phyloP scores from a whole-genome alignment of 2,113 vertebrate genomes.

The Scalopus aquaticus region DNA sequence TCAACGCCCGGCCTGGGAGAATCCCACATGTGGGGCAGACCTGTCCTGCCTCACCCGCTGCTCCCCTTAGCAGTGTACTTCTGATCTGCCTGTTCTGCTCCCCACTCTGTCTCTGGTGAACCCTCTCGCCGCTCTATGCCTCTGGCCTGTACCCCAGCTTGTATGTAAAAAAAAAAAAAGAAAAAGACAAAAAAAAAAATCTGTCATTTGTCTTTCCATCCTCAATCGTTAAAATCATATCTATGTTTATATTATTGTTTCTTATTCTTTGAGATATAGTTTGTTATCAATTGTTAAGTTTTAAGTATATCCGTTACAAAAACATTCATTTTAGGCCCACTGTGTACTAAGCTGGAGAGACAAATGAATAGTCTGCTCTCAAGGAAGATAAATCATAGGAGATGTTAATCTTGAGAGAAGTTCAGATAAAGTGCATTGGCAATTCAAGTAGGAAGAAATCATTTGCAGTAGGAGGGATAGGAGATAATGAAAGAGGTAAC shows the following conservation, averaged over 20 bases:
- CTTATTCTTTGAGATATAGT: background rate
- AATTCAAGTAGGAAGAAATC: slow-evolving; percentile 22
- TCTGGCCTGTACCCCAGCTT: too few species aligned
- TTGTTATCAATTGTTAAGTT: background rate
- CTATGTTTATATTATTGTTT: background rate
- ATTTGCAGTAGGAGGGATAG: background rate
- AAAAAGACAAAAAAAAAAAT: too few species aligned
- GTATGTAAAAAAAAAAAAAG: too few species aligned
- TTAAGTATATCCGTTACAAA: background rate
- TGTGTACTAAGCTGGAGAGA: background rate
- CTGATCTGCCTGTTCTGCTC: too few species aligned
- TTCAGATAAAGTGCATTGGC: slow-evolving; percentile 8
- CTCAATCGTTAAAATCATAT: background rate
- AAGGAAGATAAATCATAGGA: slow-evolving; percentile 2
- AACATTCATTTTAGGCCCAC: background rate
- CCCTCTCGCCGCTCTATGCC: too few species aligned
- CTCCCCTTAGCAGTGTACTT: too few species aligned
- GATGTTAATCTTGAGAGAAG: background rate
- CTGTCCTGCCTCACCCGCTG: too few species aligned
- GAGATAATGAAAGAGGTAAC: background rate
- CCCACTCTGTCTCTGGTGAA: too few species aligned
- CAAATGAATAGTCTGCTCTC: background rate
- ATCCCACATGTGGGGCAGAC: too few species aligned
- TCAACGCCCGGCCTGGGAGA: too few species aligned
- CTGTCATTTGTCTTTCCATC: background rate